Evolutionary conservation across 1,140 invertebrate genomes (phyloP).

Genomic region (Lordiphosa clarofinis): DNA sequence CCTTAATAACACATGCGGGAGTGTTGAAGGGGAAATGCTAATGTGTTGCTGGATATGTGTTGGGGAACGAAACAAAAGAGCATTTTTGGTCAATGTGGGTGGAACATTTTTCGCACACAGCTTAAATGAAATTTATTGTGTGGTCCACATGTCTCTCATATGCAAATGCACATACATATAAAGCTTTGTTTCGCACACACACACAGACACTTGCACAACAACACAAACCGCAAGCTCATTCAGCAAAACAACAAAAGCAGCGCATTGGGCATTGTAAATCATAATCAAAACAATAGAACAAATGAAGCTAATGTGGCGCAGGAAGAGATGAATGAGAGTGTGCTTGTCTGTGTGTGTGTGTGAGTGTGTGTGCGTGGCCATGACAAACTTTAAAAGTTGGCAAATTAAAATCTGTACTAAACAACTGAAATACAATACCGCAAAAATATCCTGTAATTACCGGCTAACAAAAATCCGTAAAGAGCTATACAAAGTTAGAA

Average conservation of each 20-base stretch:
- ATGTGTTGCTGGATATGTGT: background rate
- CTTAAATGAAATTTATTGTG: slow-evolving; percentile 69
- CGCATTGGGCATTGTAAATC: slow-evolving; percentile 74
- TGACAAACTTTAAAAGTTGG: slow-evolving; percentile 35
- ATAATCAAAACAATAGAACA: slow-evolving; percentile 78
- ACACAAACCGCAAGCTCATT: slow-evolving; percentile 50
- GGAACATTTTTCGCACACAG: slow-evolving; percentile 14
- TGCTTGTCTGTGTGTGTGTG: slow-evolving; percentile 5
- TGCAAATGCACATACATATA: slow-evolving; percentile 46
- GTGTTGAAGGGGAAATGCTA: too few species aligned
- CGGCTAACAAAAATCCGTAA: too few species aligned
- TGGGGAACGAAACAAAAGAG: slow-evolving; percentile 26
- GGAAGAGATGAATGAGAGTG: slow-evolving; percentile 10
- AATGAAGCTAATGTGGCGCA: slow-evolving; percentile 74
- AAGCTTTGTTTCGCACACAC: slow-evolving; percentile 36
- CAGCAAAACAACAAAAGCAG: slow-evolving; percentile 64
- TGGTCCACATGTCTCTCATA: slow-evolving; percentile 37
- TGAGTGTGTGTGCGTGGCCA: too few species aligned
- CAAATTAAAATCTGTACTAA: slow-evolving; percentile 29
- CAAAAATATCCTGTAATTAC: background rate
- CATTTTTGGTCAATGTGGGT: slow-evolving; percentile 30
- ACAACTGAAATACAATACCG: background rate
- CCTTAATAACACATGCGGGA: too few species aligned
- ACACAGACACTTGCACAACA: slow-evolving; percentile 14
- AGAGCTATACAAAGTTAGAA: too few species aligned